Percentiles rank a stretch among this genome's conserved stretches.
These are phyloP conservation scores for Craterocephalus amniculus DNA, from an alignment of 2,797 vertebrate genomes.

Conservation along the genomic window DNA sequence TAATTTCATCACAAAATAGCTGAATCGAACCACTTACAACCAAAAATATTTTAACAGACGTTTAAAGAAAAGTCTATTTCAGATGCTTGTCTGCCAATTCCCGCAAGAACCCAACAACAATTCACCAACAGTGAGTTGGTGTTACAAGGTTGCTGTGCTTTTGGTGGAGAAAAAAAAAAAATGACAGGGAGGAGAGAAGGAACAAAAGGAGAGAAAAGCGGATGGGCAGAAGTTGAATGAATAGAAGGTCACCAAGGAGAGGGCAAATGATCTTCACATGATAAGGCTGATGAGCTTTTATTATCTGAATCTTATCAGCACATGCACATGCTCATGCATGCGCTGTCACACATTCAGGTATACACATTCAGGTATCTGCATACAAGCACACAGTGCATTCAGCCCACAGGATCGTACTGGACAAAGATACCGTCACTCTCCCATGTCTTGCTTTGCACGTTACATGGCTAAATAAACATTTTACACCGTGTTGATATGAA, in stretches of 20 bases:
- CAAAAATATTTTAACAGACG: neutral
- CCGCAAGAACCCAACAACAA: neutral
- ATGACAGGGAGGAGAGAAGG: slow-evolving; percentile 8
- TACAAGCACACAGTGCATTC: neutral
- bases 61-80: neutral
- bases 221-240: slow-evolving; percentile 39
- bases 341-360: slow-evolving; percentile 12
- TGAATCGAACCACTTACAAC: neutral
- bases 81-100: neutral
- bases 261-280: slow-evolving; percentile 58
- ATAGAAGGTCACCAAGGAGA: slow-evolving; percentile 67
- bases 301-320: slow-evolving; percentile 65
- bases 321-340: slow-evolving; percentile 9
- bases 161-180: slow-evolving; percentile 16
- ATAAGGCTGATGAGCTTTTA: slow-evolving; percentile 78
- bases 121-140: neutral
- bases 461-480: neutral
- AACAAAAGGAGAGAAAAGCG: slow-evolving; percentile 14
- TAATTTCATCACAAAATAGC: neutral
- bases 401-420: neutral
- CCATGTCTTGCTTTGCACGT: neutral
- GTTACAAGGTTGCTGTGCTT: neutral
- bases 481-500: neutral
- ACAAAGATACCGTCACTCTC: neutral
- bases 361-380: slow-evolving; percentile 2